phyloP scores from a whole-genome alignment of 2,888 invertebrate species.

The Hymenopus coronatus region DNA sequence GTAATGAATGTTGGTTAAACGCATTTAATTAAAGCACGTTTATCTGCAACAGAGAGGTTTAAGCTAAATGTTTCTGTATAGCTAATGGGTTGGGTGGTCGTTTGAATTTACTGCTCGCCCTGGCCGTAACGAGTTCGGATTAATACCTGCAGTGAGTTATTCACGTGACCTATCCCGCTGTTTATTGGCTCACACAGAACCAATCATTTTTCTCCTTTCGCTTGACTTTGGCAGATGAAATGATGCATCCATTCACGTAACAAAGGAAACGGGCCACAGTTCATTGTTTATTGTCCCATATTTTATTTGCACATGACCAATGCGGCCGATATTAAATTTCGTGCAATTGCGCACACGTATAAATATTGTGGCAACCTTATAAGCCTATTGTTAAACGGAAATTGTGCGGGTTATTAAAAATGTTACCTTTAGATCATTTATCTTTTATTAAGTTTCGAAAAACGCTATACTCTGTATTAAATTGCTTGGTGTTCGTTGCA shows the following conservation, averaged over 20 bases:
- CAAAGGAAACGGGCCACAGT: neutral
- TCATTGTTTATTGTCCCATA: neutral
- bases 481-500: too few relatives aligned
- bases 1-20: neutral
- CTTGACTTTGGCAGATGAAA: neutral
- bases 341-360: neutral
- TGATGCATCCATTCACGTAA: neutral
- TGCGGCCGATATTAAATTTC: neutral
- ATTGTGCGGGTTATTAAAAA: too few relatives aligned
- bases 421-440: too few relatives aligned
- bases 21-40: neutral
- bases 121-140: too few relatives aligned
- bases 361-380: neutral
- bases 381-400: too few relatives aligned
- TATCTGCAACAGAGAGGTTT: neutral
- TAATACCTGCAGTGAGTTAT: too few relatives aligned
- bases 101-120: neutral
- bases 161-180: too few relatives aligned
- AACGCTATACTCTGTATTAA: too few relatives aligned
- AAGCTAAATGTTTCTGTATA: neutral
- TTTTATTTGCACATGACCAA: neutral
- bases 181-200: neutral
- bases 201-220: neutral
- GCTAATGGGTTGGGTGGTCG: too few relatives aligned
- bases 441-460: too few relatives aligned